A percentile compares a stretch with the other conserved stretches of the same genome.
These are phyloP conservation scores for Chaetorhynchus papuensis DNA, from an alignment of 2,113 vertebrate species.

Conservation along the genomic window DNA sequence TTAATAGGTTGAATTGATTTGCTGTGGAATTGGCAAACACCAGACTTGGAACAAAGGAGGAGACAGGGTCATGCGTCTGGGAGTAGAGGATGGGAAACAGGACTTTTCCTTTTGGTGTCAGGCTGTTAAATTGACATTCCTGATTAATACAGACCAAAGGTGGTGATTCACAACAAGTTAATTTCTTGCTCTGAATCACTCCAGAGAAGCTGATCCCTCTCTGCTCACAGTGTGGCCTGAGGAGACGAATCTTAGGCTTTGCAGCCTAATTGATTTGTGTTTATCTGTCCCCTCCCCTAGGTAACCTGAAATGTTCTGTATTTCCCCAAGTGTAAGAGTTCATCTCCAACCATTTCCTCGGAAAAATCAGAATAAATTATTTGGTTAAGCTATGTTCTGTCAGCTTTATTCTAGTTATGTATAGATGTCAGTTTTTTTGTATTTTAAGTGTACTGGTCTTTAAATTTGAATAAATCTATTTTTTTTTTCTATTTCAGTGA, in stretches of 20 bases:
- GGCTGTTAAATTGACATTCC: background rate
- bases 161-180: background rate
- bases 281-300: background rate
- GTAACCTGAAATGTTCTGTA: background rate
- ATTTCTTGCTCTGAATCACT: background rate
- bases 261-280: background rate
- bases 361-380: background rate
- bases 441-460: background rate
- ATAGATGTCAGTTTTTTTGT: background rate
- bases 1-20: background rate
- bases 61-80: background rate
- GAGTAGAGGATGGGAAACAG: background rate
- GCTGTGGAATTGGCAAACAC: background rate
- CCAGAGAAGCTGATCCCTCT: background rate
- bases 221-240: background rate
- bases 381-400: background rate
- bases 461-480: background rate
- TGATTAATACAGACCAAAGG: background rate
- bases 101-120: background rate
- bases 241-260: background rate
- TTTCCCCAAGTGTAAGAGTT: background rate
- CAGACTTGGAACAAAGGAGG: background rate
- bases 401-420: background rate
- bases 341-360: background rate
- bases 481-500: conserved; percentile 76